Conservation (phyloP, 2,113 vertebrate genomes). For the Anhinga anhinga region DNA sequence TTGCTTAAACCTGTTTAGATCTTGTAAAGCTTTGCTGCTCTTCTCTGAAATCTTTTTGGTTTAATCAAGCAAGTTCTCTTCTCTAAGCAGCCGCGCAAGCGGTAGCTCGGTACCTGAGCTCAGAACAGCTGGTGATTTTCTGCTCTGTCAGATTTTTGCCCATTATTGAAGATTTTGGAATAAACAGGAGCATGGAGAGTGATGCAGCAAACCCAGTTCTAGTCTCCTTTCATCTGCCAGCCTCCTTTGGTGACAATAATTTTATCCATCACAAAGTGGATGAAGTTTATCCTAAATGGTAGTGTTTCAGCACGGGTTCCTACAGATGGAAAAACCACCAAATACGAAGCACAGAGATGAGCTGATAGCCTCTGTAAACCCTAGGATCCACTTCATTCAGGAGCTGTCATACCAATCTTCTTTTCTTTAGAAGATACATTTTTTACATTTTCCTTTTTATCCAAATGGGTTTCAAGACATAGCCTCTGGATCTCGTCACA, state of each 20-base stretch:
- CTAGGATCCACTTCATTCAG: neutral
- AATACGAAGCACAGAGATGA: neutral
- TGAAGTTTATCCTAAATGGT: neutral
- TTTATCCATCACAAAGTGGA: neutral
- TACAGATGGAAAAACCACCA: slow-evolving; percentile 15
- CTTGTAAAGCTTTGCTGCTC: neutral
- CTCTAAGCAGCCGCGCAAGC: neutral
- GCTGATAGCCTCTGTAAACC: neutral
- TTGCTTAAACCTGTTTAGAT: neutral
- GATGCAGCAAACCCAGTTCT: neutral
- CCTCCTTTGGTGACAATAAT: neutral
- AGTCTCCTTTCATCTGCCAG: neutral
- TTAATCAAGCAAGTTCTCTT: neutral
- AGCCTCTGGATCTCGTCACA: slow-evolving; percentile 41
- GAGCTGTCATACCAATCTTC: slow-evolving; percentile 13
- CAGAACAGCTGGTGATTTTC: slow-evolving; percentile 24
- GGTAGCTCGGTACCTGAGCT: neutral
- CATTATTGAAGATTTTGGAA: neutral
- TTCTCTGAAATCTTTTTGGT: neutral
- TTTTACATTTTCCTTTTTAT: slow-evolving; percentile 59
- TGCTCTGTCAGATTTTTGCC: slow-evolving; percentile 1
- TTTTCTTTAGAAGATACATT: slow-evolving; percentile 30
- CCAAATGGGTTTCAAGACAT: neutral
- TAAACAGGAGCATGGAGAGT: neutral
- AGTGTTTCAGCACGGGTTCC: neutral